Evolutionary conservation across 30 jellyfish, hydroid and myxozoan species (phyloP).

Genomic region (Haliclystus octoradiatus): DNA sequence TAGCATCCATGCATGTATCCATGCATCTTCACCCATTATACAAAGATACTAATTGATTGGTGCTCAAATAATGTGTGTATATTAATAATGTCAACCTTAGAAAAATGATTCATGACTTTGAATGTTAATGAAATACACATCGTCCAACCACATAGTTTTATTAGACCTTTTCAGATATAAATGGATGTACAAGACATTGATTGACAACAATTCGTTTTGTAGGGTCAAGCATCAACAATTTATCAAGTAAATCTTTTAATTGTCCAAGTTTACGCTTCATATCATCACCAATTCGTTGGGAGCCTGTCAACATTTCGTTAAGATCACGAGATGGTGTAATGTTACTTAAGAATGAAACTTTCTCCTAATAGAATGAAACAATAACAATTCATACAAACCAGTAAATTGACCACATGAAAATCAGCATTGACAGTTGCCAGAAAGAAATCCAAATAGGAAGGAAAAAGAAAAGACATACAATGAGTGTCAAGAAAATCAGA

Average conservation of each 20-base stretch:
- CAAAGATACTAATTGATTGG: too few species aligned
- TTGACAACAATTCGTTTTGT: constrained; percentile 79
- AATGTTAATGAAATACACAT: too few species aligned
- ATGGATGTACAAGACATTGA: constrained; percentile 87
- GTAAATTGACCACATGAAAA: too few species aligned
- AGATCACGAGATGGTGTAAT: constrained; percentile 59
- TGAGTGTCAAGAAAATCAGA: too few species aligned
- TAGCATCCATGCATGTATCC: too few species aligned
- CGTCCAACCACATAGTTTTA: too few species aligned
- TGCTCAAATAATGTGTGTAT: too few species aligned
- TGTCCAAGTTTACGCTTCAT: constrained; percentile 89
- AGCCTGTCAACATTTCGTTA: constrained; percentile 60
- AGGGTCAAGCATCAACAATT: constrained; percentile 83
- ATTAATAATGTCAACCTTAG: too few species aligned
- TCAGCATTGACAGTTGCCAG: too few species aligned
- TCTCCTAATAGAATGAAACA: constrained; percentile 63
- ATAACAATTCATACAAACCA: too few species aligned
- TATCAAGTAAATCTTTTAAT: constrained; percentile 90
- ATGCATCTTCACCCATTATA: too few species aligned
- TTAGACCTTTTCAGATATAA: constrained; percentile 79
- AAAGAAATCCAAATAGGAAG: neutral
- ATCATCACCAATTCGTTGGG: constrained; percentile 52
- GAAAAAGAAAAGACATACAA: neutral
- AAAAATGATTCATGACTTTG: too few species aligned
- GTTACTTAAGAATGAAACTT: constrained; percentile 71